phyloP scores from a whole-genome alignment of 2,797 vertebrate species.

The Paedocypris micromegethes region DNA sequence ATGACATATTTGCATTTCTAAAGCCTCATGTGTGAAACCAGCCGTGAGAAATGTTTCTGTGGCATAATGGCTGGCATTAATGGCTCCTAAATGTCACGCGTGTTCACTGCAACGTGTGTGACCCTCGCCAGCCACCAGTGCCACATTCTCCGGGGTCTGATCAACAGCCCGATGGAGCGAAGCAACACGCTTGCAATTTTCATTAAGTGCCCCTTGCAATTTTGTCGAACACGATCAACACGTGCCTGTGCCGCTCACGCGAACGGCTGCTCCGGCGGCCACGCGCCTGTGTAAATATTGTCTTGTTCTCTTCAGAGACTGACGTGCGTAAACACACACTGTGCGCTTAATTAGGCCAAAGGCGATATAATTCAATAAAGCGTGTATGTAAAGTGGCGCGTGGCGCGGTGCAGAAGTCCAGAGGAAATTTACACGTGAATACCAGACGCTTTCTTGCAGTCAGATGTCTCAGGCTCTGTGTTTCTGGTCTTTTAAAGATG shows the following conservation, averaged over 20 bases:
- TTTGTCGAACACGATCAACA: slow-evolving; percentile 34
- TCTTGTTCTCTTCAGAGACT: slow-evolving; percentile 31
- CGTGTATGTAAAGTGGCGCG: slow-evolving; percentile 39
- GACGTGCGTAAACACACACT: slow-evolving; percentile 37
- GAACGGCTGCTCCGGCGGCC: slow-evolving; percentile 23
- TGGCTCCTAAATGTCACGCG: slow-evolving; percentile 54
- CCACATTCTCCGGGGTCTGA: slow-evolving; percentile 35
- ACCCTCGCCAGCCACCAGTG: slow-evolving; percentile 11
- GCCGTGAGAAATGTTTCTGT: slow-evolving; percentile 59
- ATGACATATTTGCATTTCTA: slow-evolving; percentile 59
- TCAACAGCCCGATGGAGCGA: slow-evolving; percentile 39
- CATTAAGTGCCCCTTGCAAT: slow-evolving; percentile 41
- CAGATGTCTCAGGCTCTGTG: no score
- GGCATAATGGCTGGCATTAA: slow-evolving; percentile 57
- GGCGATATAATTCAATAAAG: slow-evolving; percentile 39
- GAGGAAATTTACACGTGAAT: slow-evolving; percentile 7
- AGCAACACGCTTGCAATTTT: slow-evolving; percentile 41
- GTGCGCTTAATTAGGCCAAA: slow-evolving; percentile 44
- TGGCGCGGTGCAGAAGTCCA: slow-evolving; percentile 61
- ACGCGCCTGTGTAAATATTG: slow-evolving; percentile 37
- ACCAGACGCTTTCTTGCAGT: no score
- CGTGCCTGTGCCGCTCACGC: slow-evolving; percentile 29
- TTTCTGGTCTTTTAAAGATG: no score
- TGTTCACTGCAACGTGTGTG: slow-evolving; percentile 50
- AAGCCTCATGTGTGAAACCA: slow-evolving; percentile 60